Conservation (phyloP, 2,113 vertebrate species). For the Amblyopsis rosae region DNA sequence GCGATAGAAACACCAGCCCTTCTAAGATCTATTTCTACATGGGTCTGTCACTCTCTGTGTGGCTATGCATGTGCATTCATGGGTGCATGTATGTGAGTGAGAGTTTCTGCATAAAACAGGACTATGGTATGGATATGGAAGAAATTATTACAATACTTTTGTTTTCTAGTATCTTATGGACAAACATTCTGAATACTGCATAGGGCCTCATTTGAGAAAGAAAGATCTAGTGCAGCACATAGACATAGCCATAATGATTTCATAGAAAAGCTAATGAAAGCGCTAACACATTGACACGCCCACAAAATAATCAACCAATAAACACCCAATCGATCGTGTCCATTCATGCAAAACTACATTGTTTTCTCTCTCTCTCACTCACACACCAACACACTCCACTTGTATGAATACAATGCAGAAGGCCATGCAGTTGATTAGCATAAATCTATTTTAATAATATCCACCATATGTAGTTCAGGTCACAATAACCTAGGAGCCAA, state of each 20-base stretch:
- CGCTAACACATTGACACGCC: slow-evolving; percentile 26
- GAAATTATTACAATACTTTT: too few relatives aligned
- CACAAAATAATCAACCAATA: slow-evolving; percentile 35
- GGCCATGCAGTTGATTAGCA: slow-evolving; percentile 63
- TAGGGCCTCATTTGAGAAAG: too few relatives aligned
- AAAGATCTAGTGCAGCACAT: too few relatives aligned
- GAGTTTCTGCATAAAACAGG: too few relatives aligned
- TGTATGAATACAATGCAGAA: slow-evolving; percentile 35
- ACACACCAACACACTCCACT: not conserved
- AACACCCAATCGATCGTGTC: slow-evolving; percentile 50
- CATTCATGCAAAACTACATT: slow-evolving; percentile 2
- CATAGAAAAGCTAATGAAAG: not conserved
- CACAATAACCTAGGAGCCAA: slow-evolving; percentile 64
- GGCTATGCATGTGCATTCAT: slow-evolving; percentile 2
- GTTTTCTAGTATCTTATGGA: not conserved
- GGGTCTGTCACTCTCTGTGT: slow-evolving; percentile 2
- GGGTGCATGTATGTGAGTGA: not conserved
- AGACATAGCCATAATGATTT: not conserved
- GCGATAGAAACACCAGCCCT: slow-evolving; percentile 23
- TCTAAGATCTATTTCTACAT: slow-evolving; percentile 47
- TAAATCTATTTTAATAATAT: slow-evolving; percentile 70
- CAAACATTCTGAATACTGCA: not conserved
- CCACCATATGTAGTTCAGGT: slow-evolving; percentile 72
- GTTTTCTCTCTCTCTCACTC: not conserved
- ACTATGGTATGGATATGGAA: too few relatives aligned